phyloP scores from a whole-genome alignment of 2,888 invertebrate genomes.

The Ametastegia equiseti region DNA sequence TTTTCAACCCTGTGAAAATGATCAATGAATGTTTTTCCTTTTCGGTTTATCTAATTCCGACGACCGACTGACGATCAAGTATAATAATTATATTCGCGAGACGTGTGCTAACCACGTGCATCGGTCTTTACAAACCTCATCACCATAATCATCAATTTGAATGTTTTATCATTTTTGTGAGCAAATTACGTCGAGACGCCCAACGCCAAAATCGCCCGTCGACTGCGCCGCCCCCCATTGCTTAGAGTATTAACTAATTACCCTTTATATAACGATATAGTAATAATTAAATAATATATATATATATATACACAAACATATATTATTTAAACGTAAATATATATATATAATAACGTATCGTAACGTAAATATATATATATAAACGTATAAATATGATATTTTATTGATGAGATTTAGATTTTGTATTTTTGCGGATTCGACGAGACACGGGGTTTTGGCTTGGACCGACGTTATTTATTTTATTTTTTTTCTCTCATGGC shows the following conservation, averaged over 20 bases:
- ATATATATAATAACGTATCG: too few species aligned
- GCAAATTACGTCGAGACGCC: conserved; percentile 22
- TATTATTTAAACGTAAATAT: conserved; percentile 43
- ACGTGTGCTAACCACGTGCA: too few species aligned
- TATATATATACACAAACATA: conserved; percentile 54
- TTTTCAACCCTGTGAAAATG: too few species aligned
- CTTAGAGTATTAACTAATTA: conserved; percentile 72
- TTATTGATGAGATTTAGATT: conserved; percentile 73
- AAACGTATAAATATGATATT: conserved; percentile 66
- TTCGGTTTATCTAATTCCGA: too few species aligned
- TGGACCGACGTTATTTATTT: too few species aligned
- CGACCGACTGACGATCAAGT: too few species aligned
- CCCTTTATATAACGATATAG: conserved; percentile 72
- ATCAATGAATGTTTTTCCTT: too few species aligned
- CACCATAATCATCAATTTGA: neutral
- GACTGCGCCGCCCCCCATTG: conserved; percentile 67
- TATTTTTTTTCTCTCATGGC: too few species aligned
- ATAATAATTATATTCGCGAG: too few species aligned
- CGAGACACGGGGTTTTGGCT: conserved; percentile 58
- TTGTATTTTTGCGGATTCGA: conserved; percentile 72
- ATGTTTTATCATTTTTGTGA: neutral
- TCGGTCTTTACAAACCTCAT: too few species aligned
- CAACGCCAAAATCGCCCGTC: neutral
- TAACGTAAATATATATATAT: too few species aligned
- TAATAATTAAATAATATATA: conserved; percentile 66